These are phyloP conservation scores for Gorsachius magnificus DNA, from an alignment of 2,797 vertebrate species.

Conservation along the genomic window DNA sequence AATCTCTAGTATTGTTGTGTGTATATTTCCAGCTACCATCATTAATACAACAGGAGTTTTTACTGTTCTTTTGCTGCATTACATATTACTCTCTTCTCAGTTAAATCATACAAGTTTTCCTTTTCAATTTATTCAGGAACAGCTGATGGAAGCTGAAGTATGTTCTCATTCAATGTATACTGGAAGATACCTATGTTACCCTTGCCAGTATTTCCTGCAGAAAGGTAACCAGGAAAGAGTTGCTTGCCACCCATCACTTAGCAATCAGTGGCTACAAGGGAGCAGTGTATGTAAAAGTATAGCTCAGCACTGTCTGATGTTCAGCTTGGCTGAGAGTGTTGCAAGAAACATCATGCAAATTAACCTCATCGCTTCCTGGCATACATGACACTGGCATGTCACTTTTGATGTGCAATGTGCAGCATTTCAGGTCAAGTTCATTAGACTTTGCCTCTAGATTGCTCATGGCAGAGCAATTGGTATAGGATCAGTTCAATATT, in stretches of 20 bases:
- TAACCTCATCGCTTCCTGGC: neutral
- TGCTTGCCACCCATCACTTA: neutral
- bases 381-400: neutral
- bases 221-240: neutral
- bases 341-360: neutral
- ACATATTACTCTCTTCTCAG: neutral
- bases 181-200: neutral
- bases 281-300: neutral
- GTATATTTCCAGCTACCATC: neutral
- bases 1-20: neutral
- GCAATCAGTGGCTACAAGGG: neutral
- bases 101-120: neutral
- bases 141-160: neutral
- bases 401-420: neutral
- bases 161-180: neutral
- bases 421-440: neutral
- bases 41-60: neutral
- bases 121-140: neutral
- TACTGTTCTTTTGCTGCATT: neutral
- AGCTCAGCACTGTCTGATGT: neutral
- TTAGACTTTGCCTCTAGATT: neutral
- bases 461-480: neutral
- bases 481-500: neutral
- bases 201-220: neutral
- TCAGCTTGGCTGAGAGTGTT: neutral